Base-by-base conservation (phyloP, 2,113 vertebrate species). In the Campylorhamphus procurvoides region DNA sequence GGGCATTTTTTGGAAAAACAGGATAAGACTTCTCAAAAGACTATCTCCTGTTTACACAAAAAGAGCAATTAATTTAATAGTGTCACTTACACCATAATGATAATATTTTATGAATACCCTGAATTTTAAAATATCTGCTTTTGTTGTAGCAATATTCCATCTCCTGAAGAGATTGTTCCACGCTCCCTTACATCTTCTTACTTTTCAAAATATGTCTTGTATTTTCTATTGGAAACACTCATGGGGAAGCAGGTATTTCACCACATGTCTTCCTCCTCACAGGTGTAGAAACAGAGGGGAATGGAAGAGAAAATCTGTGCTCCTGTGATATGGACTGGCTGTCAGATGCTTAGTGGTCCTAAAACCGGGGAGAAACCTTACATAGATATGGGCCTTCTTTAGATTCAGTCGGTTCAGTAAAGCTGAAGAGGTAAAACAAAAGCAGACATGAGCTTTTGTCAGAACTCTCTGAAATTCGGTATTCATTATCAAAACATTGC, bases 1-100 rank as follows among this genome's bases (percentile, higher is more conserved):
- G 92, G 95, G 66, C 88, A 73, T 80, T 96, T 94, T 87, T 87
- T 44, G 9, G 53, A 73, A 91, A 87, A 92, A 67, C 18, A 72
- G 56, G 17, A 13, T 66, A 79, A 90, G 79, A 31, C 40, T 69
- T 79, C 37, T 85, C 63, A 56, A 87, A 56, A 87, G 7, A 28
- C 7, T 89, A 47, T 84, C 52, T 84, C 42, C 39, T 84, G 28
- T 22, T 74, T 82, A 82, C 1, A 5, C 6, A 49, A 71, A 80
- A 85, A 79, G 13, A 60, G 4, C 12, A 62, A 49, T 66, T 53
- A 58, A 55, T 77, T 88, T 69, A 66, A 29, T 62, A n/a, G 37
- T 59, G 22, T 72, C 75, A 40, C 39, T 73, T 60, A 20, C 22
- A 66, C 9, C 9, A 19, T 62, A 58, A 31, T 47, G 35, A 12